Percentiles rank a stretch among this genome's conserved stretches.
Conservation (phyloP, 2,888 invertebrate genomes). For the Lamellibrachia satsuma region DNA sequence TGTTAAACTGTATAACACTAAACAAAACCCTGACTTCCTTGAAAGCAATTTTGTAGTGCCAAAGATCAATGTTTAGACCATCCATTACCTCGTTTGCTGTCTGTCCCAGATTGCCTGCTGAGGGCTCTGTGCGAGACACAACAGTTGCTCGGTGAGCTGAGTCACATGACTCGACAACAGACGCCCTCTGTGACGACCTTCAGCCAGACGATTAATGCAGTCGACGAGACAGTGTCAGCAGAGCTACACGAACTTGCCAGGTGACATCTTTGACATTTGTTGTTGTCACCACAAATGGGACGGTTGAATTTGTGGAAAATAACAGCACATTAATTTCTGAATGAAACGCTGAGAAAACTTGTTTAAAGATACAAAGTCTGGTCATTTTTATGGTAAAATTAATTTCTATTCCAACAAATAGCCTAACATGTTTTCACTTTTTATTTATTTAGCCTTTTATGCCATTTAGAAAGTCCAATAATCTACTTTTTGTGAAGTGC, state of each 20-base stretch:
- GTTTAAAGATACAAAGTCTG: no score
- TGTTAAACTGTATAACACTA: no score
- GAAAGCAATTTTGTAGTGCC: neutral
- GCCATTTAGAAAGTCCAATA: no score
- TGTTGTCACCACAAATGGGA: neutral
- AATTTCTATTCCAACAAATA: no score
- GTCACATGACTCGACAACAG: slow-evolving; percentile 45
- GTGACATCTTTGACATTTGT: slow-evolving; percentile 35
- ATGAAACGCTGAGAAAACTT: no score
- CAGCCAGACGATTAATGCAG: slow-evolving; percentile 44
- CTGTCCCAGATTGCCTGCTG: slow-evolving; percentile 47
- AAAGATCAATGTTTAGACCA: neutral
- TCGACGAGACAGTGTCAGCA: slow-evolving; percentile 44
- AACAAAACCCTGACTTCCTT: neutral
- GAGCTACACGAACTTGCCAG: slow-evolving; percentile 47
- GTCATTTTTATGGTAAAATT: no score
- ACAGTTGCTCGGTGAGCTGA: slow-evolving; percentile 50
- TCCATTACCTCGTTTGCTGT: neutral
- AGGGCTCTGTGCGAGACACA: slow-evolving; percentile 52
- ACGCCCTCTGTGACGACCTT: slow-evolving; percentile 45
- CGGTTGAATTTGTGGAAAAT: neutral
- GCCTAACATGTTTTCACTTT: no score
- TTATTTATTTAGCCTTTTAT: no score
- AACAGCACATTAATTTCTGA: neutral
- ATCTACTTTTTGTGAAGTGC: no score